Evolutionary conservation across 2,113 vertebrate genomes (phyloP).

Genomic region (Monopterus albus): DNA sequence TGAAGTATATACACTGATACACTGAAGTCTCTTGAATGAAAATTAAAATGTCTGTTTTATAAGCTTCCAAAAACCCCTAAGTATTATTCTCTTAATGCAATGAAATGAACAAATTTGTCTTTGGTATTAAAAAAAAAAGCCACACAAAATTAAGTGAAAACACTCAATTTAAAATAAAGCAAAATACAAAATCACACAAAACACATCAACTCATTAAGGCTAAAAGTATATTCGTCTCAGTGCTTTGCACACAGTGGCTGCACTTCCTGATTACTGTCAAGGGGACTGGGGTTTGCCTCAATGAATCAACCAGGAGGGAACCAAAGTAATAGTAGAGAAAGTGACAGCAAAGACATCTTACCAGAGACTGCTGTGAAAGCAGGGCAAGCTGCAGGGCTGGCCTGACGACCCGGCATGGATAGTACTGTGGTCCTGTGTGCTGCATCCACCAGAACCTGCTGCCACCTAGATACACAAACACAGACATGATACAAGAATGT

Average conservation of each 20-base stretch:
- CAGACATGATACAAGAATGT: constrained; percentile 5
- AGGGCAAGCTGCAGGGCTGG: constrained; percentile 77
- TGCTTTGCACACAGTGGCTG: neutral
- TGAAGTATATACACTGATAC: too few species aligned
- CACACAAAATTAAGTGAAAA: neutral
- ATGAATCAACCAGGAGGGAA: constrained; percentile 13
- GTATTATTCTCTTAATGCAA: neutral
- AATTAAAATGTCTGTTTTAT: neutral
- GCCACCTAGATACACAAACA: constrained; percentile 81
- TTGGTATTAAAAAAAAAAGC: neutral
- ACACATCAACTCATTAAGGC: neutral
- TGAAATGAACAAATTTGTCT: neutral
- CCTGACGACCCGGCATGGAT: constrained; percentile 65
- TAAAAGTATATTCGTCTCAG: neutral
- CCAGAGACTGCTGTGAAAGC: constrained; percentile 88
- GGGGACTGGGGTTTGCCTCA: neutral
- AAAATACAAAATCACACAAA: neutral
- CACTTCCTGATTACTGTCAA: constrained; percentile 3
- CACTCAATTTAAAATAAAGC: neutral
- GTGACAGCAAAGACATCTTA: constrained; percentile 57
- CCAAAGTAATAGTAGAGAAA: neutral
- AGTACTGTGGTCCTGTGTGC: constrained; percentile 79
- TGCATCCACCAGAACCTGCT: constrained; percentile 83
- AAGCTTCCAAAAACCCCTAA: neutral
- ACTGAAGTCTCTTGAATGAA: too few species aligned